phyloP scores from a whole-genome alignment of 1,140 invertebrate genomes.

The Patella vulgata region DNA sequence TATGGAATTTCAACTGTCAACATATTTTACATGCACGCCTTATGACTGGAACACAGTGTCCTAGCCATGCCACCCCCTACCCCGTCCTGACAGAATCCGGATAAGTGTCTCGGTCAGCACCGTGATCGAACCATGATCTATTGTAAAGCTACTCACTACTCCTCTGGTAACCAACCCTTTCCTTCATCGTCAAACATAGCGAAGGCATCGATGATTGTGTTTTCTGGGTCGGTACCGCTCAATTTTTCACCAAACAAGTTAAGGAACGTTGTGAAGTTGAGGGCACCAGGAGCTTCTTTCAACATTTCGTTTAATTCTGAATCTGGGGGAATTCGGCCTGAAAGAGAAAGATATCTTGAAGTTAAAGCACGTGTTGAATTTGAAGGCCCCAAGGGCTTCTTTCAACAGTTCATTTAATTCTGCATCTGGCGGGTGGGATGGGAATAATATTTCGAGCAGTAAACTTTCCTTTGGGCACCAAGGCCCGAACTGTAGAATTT shows the following conservation, averaged over 20 bases:
- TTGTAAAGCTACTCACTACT: constrained; percentile 70
- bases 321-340: constrained; percentile 75
- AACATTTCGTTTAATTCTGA: constrained; percentile 97
- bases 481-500: no score
- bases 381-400: no score
- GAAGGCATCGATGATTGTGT: constrained; percentile 94
- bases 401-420: constrained; percentile 98
- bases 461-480: no score
- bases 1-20: no score
- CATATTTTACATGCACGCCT: no score
- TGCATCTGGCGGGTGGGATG: constrained; percentile 87
- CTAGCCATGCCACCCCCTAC: no score
- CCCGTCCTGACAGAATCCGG: no score
- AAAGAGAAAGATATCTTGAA: constrained; percentile 8
- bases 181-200: constrained; percentile 88
- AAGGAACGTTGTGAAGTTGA: constrained; percentile 99
- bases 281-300: constrained; percentile 96
- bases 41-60: no score
- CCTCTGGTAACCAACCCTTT: constrained; percentile 67
- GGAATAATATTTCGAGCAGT: no score
- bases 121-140: no score
- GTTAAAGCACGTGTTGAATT: no score
- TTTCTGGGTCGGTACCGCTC: constrained; percentile 94
- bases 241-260: constrained; percentile 91
- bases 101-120: no score